Conservation (phyloP, 2,113 vertebrate genomes). For the Garra rufa region DNA sequence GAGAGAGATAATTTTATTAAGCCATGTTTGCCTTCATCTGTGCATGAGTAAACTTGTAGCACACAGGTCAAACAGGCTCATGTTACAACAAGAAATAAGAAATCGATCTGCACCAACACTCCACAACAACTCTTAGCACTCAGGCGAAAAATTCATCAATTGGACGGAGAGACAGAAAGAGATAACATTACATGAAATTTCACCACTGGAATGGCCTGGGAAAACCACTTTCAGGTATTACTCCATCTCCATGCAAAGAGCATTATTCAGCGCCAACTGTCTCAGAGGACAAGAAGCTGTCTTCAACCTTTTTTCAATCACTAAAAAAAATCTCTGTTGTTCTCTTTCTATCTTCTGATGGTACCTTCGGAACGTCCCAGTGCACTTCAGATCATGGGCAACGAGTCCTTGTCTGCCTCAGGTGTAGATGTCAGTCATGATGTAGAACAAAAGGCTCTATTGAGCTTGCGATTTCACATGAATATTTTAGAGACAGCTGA, state of each 20-base stretch:
- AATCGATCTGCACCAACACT: slow-evolving; percentile 21
- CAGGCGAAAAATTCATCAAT: background rate
- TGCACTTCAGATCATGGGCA: slow-evolving; percentile 9
- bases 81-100: slow-evolving; percentile 24
- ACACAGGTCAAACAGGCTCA: background rate
- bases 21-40: slow-evolving; percentile 17
- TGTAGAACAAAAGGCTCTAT: slow-evolving; percentile 47
- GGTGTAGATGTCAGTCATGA: slow-evolving; percentile 52
- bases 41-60: background rate
- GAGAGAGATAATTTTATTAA: slow-evolving; percentile 30
- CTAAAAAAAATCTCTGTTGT: slow-evolving; percentile 22
- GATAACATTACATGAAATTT: slow-evolving; percentile 10
- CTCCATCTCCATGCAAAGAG: background rate
- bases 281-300: background rate
- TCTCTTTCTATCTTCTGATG: background rate
- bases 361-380: background rate
- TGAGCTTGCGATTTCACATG: slow-evolving; percentile 35
- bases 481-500: slow-evolving; percentile 45
- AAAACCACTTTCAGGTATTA: background rate
- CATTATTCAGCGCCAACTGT: background rate
- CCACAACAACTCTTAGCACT: slow-evolving; percentile 22
- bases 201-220: background rate
- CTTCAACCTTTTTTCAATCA: background rate
- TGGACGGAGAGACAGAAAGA: background rate
- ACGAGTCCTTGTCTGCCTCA: slow-evolving; percentile 32